Base-by-base conservation (phyloP, 2,113 vertebrate species). In the Romanogobio albipinnatus region DNA sequence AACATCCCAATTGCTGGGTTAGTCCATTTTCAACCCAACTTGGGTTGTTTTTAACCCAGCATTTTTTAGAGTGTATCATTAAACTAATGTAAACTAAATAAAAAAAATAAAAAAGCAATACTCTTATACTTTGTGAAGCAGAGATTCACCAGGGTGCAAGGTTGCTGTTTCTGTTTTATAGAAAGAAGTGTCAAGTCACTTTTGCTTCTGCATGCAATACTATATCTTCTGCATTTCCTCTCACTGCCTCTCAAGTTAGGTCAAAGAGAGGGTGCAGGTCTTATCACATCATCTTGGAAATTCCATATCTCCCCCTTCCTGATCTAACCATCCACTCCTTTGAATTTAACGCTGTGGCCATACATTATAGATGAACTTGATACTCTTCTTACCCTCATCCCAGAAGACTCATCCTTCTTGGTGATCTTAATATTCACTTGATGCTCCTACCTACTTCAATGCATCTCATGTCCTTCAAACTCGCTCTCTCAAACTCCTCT, bases 261-360 rank as follows among this genome's bases (percentile, higher is more conserved):
- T 62, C 76, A 62, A 62, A n/a, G 56, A 79, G 36, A 59, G 58
- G 14, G 0, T 43, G 39, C 3, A 79, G 56, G 76, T 62, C 56
- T 79, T 61, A 76, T 76, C 74, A 76, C 74, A 76, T 79, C 58
- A 79, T 79, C 76, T 49, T 47, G n/a, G 58, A 80, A 64, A 80
- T 64, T 80, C 53, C 56, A 79, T 61, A 61, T 62, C 76, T 59
- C 22, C 19, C 13, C 56, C 76, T 79, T 59, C 59, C 9, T 80
- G 24, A 53, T 47, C 59, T 64, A 15, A 80, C 43, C 58, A 64
- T 66, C 77, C 14, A 64, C 39, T 64, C 24, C 24, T 64, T 80
- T 80, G 77, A 80, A 66, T 49, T 29, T 64, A 47, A 64, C 1
- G 43, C 43, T 66, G 7, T 47, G 24, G 59, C 43, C 76, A 79